A percentile compares a stretch with the other conserved stretches of the same genome.
Conservation (phyloP, 2,797 vertebrate species). For the Sarcophilus harrisii region DNA sequence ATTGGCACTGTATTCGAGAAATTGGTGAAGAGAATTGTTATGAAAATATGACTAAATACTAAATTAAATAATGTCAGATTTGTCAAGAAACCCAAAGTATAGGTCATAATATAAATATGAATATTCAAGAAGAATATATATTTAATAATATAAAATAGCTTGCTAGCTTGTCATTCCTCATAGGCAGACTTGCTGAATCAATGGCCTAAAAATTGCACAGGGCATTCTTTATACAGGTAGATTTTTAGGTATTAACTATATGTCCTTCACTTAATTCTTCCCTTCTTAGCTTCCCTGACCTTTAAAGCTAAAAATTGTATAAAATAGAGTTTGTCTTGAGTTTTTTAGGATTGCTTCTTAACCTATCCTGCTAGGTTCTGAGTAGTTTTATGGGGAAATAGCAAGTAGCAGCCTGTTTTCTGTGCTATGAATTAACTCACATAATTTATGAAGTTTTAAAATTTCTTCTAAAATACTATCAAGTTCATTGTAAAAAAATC, state of each 20-base stretch:
- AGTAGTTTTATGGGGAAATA: neutral
- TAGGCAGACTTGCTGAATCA: neutral
- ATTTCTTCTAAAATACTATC: neutral
- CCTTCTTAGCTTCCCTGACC: neutral
- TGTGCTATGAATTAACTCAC: neutral
- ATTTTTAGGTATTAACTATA: neutral
- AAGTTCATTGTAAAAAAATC: neutral
- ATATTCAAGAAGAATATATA: neutral
- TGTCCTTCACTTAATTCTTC: neutral
- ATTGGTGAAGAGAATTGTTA: neutral
- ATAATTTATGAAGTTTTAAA: neutral
- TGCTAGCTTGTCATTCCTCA: neutral
- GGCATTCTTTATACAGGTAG: neutral
- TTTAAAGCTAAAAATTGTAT: neutral
- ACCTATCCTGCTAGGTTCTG: neutral
- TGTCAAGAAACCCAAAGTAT: neutral
- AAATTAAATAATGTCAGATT: neutral
- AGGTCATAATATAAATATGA: neutral
- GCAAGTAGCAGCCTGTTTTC: neutral
- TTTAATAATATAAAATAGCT: neutral
- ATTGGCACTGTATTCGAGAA: neutral
- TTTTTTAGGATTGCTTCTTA: neutral
- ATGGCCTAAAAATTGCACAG: neutral
- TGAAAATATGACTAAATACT: neutral
- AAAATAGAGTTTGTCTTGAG: neutral